Conservation (phyloP, 2,797 vertebrate genomes). For the Platalea minor region DNA sequence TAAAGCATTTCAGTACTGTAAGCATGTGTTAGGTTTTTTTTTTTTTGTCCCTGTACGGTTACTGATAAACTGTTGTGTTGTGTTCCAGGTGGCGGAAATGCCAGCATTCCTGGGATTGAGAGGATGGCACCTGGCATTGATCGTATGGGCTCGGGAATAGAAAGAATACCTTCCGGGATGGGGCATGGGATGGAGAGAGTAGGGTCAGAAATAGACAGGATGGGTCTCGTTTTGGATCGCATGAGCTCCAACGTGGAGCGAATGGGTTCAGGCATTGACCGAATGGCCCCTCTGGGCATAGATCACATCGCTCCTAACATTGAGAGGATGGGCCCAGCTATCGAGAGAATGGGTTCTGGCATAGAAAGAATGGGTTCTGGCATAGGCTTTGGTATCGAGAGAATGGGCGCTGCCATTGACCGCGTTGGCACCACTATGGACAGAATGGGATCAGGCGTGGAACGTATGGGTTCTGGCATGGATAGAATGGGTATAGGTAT, state of each 20-base stretch:
- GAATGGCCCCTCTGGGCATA: constrained; percentile 85
- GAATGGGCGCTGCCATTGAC: constrained; percentile 85
- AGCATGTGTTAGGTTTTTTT: not conserved
- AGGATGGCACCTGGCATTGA: constrained; percentile 86
- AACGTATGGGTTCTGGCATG: constrained; percentile 86
- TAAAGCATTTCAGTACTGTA: not conserved
- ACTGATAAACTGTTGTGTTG: not conserved
- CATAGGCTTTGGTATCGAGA: constrained; percentile 87
- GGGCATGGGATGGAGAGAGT: constrained; percentile 83
- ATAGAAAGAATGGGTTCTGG: constrained; percentile 88
- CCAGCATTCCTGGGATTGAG: constrained; percentile 84
- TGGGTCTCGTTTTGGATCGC: constrained; percentile 88
- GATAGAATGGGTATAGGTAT: constrained; percentile 87
- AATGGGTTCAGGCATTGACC: constrained; percentile 87
- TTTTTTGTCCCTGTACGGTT: no score
- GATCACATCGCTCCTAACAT: constrained; percentile 89
- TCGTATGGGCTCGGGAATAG: constrained; percentile 83
- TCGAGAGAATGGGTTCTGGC: constrained; percentile 85
- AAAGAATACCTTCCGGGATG: constrained; percentile 77
- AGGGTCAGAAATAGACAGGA: constrained; percentile 86
- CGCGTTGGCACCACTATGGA: constrained; percentile 83
- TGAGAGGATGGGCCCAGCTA: constrained; percentile 86
- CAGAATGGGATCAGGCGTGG: constrained; percentile 85
- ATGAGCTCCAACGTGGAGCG: constrained; percentile 83
- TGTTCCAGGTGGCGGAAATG: constrained; percentile 76